Conservation (phyloP, 2,113 vertebrate genomes). For the Tauraco erythrolophus region DNA sequence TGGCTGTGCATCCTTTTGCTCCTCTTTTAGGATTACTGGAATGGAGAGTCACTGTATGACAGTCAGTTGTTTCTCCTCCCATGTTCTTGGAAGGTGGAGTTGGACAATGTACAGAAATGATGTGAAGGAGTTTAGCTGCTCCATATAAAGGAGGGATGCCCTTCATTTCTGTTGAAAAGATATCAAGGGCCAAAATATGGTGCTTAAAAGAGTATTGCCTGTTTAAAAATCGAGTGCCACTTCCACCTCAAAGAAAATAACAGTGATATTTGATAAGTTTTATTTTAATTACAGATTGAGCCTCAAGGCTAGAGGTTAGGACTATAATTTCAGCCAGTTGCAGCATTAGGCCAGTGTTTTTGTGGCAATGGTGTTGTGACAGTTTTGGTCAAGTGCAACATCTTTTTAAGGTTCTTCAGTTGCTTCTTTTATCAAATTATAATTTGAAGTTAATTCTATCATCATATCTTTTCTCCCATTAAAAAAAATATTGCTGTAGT, state of each 20-base stretch:
- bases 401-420: not conserved
- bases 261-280: not conserved
- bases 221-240: not conserved
- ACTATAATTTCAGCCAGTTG: not conserved
- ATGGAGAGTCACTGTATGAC: fast-evolving
- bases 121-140: not conserved
- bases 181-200: not conserved
- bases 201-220: not conserved
- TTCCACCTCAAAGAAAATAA: not conserved
- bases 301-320: not conserved
- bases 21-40: not conserved
- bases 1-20: not conserved
- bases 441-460: not conserved
- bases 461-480: not conserved
- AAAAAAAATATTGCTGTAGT: not conserved
- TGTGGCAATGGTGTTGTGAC: not conserved
- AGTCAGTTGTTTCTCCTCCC: not conserved
- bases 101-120: not conserved
- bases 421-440: not conserved
- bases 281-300: not conserved
- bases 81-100: fast-evolving
- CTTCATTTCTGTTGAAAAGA: not conserved
- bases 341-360: not conserved
- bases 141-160: too few relatives aligned
- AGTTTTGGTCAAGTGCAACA: not conserved